phyloP scores from a whole-genome alignment of 1,140 invertebrate genomes.

The Argopecten irradians region DNA sequence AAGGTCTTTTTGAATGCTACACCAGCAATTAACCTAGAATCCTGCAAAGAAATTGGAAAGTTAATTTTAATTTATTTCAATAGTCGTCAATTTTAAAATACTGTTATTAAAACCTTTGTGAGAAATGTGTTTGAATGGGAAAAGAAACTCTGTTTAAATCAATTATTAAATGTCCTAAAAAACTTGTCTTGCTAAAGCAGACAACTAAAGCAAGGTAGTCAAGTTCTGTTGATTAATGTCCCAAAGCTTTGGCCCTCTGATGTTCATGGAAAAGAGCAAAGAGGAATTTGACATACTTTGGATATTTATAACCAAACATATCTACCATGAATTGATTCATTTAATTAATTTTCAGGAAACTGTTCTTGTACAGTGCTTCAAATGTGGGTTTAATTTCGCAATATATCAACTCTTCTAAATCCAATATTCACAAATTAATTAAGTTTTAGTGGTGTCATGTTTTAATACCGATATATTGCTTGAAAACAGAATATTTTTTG shows the following conservation, averaged over 20 bases:
- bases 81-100: too few species aligned
- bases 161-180: neutral
- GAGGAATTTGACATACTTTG: conserved; percentile 21
- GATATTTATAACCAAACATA: neutral
- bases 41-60: conserved; percentile 77
- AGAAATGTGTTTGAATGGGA: neutral
- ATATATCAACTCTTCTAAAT: too few species aligned
- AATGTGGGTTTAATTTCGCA: too few species aligned
- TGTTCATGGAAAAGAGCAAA: neutral
- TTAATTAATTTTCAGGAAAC: too few species aligned
- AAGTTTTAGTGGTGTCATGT: too few species aligned
- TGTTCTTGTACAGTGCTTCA: too few species aligned
- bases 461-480: too few species aligned
- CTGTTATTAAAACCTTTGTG: neutral
- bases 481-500: too few species aligned
- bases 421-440: too few species aligned
- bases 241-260: conserved; percentile 9
- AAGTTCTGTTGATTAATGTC: neutral
- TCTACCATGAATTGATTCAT: too few species aligned
- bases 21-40: conserved; percentile 93
- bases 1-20: conserved; percentile 99
- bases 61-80: too few species aligned
- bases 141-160: neutral
- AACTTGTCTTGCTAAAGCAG: neutral
- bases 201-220: neutral